Evolutionary conservation across 2,113 vertebrate genomes (phyloP).

Genomic region (Salvelinus fontinalis): DNA sequence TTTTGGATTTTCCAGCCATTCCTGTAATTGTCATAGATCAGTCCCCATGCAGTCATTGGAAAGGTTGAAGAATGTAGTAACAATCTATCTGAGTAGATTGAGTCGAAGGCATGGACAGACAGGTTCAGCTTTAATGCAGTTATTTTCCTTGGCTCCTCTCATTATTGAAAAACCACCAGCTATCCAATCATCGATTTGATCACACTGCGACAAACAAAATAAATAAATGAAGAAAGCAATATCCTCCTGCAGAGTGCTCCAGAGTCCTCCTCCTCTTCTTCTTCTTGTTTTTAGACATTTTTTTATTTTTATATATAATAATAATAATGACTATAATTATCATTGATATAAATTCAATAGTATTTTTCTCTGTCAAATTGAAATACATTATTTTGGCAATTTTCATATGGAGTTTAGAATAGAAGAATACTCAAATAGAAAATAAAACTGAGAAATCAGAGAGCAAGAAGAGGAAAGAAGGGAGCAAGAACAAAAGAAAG

Average conservation of each 20-base stretch:
- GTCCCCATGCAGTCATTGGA: slow-evolving; percentile 95
- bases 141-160: slow-evolving; percentile 52
- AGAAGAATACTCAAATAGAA: slow-evolving; percentile 88
- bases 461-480: slow-evolving; percentile 47
- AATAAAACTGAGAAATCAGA: slow-evolving; percentile 64
- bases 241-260: slow-evolving; percentile 81
- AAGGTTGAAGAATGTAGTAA: slow-evolving; percentile 86
- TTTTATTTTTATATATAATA: slow-evolving; percentile 81
- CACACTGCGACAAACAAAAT: slow-evolving; percentile 85
- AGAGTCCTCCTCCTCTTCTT: slow-evolving; percentile 20
- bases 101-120: slow-evolving; percentile 86
- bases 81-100: slow-evolving; percentile 71
- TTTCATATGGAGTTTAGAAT: slow-evolving; percentile 87
- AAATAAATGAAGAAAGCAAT: slow-evolving; percentile 80
- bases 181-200: slow-evolving; percentile 84
- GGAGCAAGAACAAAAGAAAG: slow-evolving; percentile 46
- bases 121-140: slow-evolving; percentile 29
- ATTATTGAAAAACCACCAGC: slow-evolving; percentile 76
- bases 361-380: slow-evolving; percentile 78
- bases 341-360: slow-evolving; percentile 79
- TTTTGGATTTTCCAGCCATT: slow-evolving; percentile 79
- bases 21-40: slow-evolving; percentile 72
- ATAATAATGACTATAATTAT: slow-evolving; percentile 77
- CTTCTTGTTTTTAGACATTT: slow-evolving; percentile 73
- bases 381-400: slow-evolving; percentile 99